Percentiles rank a stretch among this genome's conserved stretches.
These are phyloP conservation scores for Autographa pulchrina DNA, from an alignment of 2,888 invertebrate species.

Conservation along the genomic window DNA sequence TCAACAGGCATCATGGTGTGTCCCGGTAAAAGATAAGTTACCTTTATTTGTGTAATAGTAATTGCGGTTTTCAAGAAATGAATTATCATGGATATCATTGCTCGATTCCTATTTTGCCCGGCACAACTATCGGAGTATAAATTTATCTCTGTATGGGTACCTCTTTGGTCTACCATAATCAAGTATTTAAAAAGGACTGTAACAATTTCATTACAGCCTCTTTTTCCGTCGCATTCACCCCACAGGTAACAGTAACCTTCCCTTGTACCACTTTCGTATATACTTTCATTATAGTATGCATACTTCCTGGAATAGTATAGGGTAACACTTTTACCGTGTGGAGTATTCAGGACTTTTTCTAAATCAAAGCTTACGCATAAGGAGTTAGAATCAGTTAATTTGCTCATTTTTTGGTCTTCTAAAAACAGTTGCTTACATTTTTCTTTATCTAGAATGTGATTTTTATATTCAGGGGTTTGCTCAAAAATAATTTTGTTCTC, in stretches of 20 bases:
- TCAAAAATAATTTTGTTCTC: constrained; percentile 22
- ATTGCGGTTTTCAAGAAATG: constrained; percentile 13
- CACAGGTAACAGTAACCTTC: constrained; percentile 20
- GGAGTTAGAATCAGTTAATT: constrained; percentile 23
- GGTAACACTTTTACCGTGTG: constrained; percentile 20
- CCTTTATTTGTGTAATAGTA: background rate
- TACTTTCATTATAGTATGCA: constrained; percentile 13
- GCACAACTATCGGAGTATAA: constrained; percentile 24
- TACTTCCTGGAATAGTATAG: constrained; percentile 37
- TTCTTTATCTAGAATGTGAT: constrained; percentile 28
- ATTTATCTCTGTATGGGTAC: constrained; percentile 17
- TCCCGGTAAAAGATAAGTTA: no score
- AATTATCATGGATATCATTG: constrained; percentile 24
- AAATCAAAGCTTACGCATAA: constrained; percentile 19
- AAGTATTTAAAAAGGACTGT: constrained; percentile 5
- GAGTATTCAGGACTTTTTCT: constrained; percentile 7
- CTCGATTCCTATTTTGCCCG: constrained; percentile 22
- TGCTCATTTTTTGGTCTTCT: constrained; percentile 16
- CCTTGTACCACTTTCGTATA: constrained; percentile 22
- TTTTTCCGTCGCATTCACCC: constrained; percentile 21
- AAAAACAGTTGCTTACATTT: no score
- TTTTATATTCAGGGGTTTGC: constrained; percentile 20
- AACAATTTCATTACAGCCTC: constrained; percentile 17
- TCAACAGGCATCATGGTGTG: no score
- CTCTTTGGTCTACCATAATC: constrained; percentile 3